A percentile compares a stretch with the other conserved stretches of the same genome.
phyloP scores from a whole-genome alignment of 1,140 invertebrate genomes.

The Tribolium castaneum region DNA sequence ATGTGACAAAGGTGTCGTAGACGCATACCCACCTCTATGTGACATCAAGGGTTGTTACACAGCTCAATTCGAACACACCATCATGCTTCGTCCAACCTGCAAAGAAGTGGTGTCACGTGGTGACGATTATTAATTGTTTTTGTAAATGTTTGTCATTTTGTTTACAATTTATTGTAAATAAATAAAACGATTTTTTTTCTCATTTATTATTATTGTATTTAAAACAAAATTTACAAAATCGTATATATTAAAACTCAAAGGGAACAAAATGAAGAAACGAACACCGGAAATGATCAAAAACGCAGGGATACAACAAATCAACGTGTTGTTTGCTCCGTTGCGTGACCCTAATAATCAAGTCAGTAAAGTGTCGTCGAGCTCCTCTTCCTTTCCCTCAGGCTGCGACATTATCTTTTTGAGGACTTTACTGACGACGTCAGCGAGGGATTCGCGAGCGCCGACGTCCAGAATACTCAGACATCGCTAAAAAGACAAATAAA shows the following conservation, averaged over 20 bases:
- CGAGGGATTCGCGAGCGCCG: conserved; percentile 88
- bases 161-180: conserved; percentile 17
- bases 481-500: conserved; percentile 70
- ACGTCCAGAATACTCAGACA: conserved; percentile 82
- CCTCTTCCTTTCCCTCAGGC: conserved; percentile 86
- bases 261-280: background rate
- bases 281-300: background rate
- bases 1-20: conserved; percentile 95
- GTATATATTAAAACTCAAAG: conserved; percentile 1
- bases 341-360: conserved; percentile 68
- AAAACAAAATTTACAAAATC: conserved; percentile 14
- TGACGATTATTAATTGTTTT: conserved; percentile 84
- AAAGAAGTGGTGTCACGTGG: conserved; percentile 98
- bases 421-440: conserved; percentile 88
- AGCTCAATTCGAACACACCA: conserved; percentile 99
- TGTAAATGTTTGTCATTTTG: conserved; percentile 22
- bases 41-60: conserved; percentile 99
- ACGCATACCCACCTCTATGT: conserved; percentile 97
- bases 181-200: conserved; percentile 6
- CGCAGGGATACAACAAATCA: background rate
- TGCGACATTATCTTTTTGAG: conserved; percentile 79
- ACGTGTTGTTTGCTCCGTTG: background rate
- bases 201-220: conserved; percentile 2
- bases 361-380: conserved; percentile 91
- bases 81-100: conserved; percentile 96